Base-by-base conservation (phyloP, 2,888 invertebrate species). In the Eilema caniola region DNA sequence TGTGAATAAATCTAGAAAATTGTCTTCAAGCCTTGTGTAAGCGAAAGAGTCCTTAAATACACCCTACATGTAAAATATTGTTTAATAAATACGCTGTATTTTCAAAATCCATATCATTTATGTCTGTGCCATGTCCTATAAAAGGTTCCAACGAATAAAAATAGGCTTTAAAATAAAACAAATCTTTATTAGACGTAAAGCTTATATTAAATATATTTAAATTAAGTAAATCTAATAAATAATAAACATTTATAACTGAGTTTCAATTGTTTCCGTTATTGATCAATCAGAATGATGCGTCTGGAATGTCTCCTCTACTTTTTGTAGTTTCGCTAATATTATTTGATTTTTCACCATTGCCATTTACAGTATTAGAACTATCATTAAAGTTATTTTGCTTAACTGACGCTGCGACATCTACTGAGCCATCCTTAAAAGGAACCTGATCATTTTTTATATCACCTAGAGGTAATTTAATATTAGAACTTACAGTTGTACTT, bases 131-230 rank as follows among this genome's bases (percentile, higher is more conserved):
- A 81, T 81, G 75, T 73, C 66, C 73, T 53, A 64, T 47, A 5
- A 73, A 78, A 76, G 70, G 70, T 69, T 81, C 73, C 76, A 83
- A 81, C 78, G 78, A 78, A 76, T 74, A 78, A 76, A 78, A 79
- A 80, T 72, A 76, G 76, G 81, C 81, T 83, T 81, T 79, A 83
- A 81, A 77, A 67, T 74, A 67, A 73, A 70, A 62, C 64, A 79
- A 69, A 73, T 80, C 74, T 80, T 83, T 81, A 79, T 76, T 78
- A 76, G 70, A 65, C 77, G 79, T 72, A 69, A 82, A 82, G 81
- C 83, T 81, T 81, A 73, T 63, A 76, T 62, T 75, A 78, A 71
- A 70, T 68, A 59, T 20, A 62, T 62, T 59, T 61, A 77, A 68
- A 72, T 74, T 81, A 82, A 82, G 79, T 70, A 72, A 82, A 76